Evolutionary conservation across 2,113 vertebrate species (phyloP).

Genomic region (Cervus canadensis): DNA sequence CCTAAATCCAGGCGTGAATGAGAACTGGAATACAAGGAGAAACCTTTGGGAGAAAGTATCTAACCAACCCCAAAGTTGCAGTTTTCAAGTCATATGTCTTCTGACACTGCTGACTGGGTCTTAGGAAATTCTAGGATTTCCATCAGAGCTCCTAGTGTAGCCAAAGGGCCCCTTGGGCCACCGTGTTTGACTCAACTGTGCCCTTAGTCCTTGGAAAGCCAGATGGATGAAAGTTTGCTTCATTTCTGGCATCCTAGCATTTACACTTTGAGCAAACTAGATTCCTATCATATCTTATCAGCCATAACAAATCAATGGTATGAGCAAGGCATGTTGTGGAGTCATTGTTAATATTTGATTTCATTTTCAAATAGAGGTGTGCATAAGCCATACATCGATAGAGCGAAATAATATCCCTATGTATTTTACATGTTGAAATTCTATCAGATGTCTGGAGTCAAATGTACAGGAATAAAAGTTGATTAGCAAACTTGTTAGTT

Average conservation of each 20-base stretch:
- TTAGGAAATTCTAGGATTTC: neutral
- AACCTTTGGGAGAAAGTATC: neutral
- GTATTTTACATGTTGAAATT: neutral
- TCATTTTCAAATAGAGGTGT: neutral
- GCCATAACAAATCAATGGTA: neutral
- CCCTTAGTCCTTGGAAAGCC: neutral
- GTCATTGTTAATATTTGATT: neutral
- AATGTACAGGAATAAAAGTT: neutral
- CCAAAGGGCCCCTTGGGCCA: neutral
- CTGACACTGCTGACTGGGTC: neutral
- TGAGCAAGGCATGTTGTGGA: neutral
- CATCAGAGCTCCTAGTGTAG: neutral
- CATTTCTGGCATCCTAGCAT: neutral
- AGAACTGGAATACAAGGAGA: neutral
- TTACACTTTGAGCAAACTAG: neutral
- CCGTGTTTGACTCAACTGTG: neutral
- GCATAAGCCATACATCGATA: neutral
- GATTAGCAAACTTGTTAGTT: neutral
- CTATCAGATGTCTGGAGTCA: neutral
- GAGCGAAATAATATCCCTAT: neutral
- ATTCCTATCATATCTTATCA: neutral
- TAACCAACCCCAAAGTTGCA: neutral
- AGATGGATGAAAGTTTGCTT: neutral
- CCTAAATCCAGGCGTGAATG: neutral
- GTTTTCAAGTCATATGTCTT: neutral